Evolutionary conservation across 2,113 vertebrate species (phyloP).

Genomic region (Ptyas mucosa): DNA sequence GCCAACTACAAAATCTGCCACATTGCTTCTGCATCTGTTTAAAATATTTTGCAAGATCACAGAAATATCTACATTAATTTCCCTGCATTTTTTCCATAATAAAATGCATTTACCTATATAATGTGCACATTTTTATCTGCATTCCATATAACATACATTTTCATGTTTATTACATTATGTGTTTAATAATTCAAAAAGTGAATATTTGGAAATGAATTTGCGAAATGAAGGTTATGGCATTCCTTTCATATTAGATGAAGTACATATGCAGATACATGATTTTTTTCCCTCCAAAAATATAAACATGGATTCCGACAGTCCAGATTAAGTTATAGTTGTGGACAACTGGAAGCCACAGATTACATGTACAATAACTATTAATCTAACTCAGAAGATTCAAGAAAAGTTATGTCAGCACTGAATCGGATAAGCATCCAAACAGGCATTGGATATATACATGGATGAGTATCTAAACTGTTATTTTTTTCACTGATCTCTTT

Average conservation of each 20-base stretch:
- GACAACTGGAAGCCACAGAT: background rate
- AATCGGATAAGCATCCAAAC: background rate
- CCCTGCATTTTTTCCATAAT: background rate
- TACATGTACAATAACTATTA: background rate
- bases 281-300: background rate
- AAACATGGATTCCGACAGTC: background rate
- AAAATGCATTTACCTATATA: background rate
- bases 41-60: background rate
- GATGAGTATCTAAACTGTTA: background rate
- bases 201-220: background rate
- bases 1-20: background rate
- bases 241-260: background rate
- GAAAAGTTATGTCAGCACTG: background rate
- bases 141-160: background rate
- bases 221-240: conserved; percentile 40
- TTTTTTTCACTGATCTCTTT: background rate
- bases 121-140: background rate
- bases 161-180: background rate
- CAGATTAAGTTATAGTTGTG: background rate
- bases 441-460: background rate
- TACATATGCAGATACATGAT: background rate
- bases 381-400: background rate
- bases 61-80: background rate
- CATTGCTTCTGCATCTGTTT: background rate
- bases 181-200: background rate